Base-by-base conservation (phyloP, 2,113 vertebrate genomes). In the Pelecanoides urinatrix region DNA sequence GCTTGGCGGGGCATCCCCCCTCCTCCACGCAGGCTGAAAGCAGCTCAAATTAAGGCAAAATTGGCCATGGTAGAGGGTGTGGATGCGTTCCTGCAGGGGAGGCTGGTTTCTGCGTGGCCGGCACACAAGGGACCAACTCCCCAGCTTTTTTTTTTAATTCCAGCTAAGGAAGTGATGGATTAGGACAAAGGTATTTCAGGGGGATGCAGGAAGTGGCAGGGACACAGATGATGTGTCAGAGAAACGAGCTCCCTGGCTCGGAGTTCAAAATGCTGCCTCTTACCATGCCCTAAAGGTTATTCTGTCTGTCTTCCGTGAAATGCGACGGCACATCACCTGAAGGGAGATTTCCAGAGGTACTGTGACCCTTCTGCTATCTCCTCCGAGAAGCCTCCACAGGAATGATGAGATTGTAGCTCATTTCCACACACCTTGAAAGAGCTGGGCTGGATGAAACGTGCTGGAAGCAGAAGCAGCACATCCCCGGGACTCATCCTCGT, bases 391-490 rank as follows among this genome's bases (percentile, higher is more conserved):
- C 86, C 89, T 94, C 87, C 0, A 17, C 70, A 73, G 88, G 89
- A 94, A 87, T 92, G 95, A 95, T 92, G 94, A 96, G 95, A 95
- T 85, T 92, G 86, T 92, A 95, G 92, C 91, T 97, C 96, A 95
- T 94, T 97, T 94, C 80, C 83, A 89, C 95, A 92, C 91, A 91
- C 84, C 86, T 91, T 89, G 76, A 94, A 95, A 96, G 96, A 96
- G 94, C 62, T 2, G 0, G 92, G 86, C 82, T 40, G 86, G 94
- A 96, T 96, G 90, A 94, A 96, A 96, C 56, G 9, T 74, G 82
- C 67, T 73, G 92, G 93, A 81, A 95, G 86, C 86, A 91, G 83
- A 70, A 56, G 83, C 88, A 89, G 78, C 90, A 92, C 73, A 71
- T 80, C 88, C 40, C 74, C 6, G 11, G 80, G 83, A 81, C 84